Conservation (phyloP, 2,797 vertebrate species). For the Tadarida brasiliensis region DNA sequence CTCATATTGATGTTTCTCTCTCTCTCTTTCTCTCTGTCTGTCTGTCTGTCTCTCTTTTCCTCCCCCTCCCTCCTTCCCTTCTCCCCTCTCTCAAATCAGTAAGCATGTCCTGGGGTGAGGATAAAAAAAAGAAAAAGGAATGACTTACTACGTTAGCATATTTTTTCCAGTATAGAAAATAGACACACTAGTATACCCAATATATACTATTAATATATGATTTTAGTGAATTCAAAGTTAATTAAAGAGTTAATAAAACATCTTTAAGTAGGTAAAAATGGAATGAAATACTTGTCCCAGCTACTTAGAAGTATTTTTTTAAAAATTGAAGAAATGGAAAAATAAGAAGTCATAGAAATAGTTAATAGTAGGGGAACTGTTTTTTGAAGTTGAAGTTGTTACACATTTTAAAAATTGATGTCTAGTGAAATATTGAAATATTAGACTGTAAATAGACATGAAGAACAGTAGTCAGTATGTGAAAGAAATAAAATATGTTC, state of each 20-base stretch:
- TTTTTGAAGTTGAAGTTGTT: slow-evolving; percentile 39
- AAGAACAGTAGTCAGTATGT: slow-evolving; percentile 20
- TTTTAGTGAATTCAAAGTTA: slow-evolving; percentile 52
- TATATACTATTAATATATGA: not conserved
- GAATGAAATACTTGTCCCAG: slow-evolving; percentile 7
- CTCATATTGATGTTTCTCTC: no score
- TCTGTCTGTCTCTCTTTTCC: no score
- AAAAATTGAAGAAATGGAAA: slow-evolving; percentile 31
- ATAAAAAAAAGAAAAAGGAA: not conserved
- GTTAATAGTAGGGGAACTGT: not conserved
- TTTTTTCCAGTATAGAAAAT: slow-evolving; percentile 43
- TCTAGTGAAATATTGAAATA: slow-evolving; percentile 56
- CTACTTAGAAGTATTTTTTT: slow-evolving; percentile 18
- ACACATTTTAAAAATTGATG: not conserved
- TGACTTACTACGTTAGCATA: slow-evolving; percentile 30
- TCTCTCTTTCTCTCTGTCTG: no score
- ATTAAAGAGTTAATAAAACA: slow-evolving; percentile 45
- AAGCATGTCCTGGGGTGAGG: no score
- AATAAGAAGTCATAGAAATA: slow-evolving; percentile 28
- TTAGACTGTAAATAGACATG: slow-evolving; percentile 17
- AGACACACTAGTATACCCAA: not conserved
- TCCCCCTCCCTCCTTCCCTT: no score
- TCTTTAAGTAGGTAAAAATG: slow-evolving; percentile 40
- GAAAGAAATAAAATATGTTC: slow-evolving; percentile 53
- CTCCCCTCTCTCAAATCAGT: no score